A percentile compares a stretch with the other conserved stretches of the same genome.
phyloP scores from a whole-genome alignment of 2,113 vertebrate genomes.

The Rynchops niger region DNA sequence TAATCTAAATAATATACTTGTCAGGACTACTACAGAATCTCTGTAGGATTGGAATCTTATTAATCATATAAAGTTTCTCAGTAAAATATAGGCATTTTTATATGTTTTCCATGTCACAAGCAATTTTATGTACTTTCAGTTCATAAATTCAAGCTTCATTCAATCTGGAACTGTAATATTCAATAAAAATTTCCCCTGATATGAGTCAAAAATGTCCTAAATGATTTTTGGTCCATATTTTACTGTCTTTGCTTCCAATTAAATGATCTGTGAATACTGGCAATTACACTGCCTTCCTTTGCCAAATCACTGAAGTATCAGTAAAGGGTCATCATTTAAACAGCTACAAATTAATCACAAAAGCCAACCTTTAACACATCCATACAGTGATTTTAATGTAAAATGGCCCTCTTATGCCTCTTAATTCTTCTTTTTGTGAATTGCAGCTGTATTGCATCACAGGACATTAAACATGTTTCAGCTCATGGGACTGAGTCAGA shows the following conservation, averaged over 20 bases:
- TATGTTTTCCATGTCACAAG: not conserved
- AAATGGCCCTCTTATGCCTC: slow-evolving; percentile 75
- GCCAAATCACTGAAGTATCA: slow-evolving; percentile 65
- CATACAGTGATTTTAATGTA: slow-evolving; percentile 72
- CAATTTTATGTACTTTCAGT: slow-evolving; percentile 20
- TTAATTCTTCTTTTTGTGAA: slow-evolving; percentile 77
- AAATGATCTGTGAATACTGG: slow-evolving; percentile 68
- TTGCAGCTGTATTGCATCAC: slow-evolving; percentile 73
- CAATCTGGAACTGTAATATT: slow-evolving; percentile 44
- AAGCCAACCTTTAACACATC: slow-evolving; percentile 74
- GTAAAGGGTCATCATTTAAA: slow-evolving; percentile 66
- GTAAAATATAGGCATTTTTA: slow-evolving; percentile 19
- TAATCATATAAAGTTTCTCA: not conserved
- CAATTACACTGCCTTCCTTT: slow-evolving; percentile 52
- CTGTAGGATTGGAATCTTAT: not conserved
- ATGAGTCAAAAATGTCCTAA: slow-evolving; percentile 32
- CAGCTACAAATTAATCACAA: slow-evolving; percentile 73
- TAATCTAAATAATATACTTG: not conserved
- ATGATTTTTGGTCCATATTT: slow-evolving; percentile 56
- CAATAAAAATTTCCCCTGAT: slow-evolving; percentile 50
- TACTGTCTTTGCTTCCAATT: slow-evolving; percentile 62
- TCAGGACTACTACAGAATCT: not conserved
- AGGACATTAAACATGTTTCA: slow-evolving; percentile 83
- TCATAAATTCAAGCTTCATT: slow-evolving; percentile 55
- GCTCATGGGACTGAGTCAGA: slow-evolving; percentile 73